A percentile compares a stretch with the other conserved stretches of the same genome.
Evolutionary conservation across 1,140 invertebrate genomes (phyloP).

Genomic region (Drosophila seguyi): DNA sequence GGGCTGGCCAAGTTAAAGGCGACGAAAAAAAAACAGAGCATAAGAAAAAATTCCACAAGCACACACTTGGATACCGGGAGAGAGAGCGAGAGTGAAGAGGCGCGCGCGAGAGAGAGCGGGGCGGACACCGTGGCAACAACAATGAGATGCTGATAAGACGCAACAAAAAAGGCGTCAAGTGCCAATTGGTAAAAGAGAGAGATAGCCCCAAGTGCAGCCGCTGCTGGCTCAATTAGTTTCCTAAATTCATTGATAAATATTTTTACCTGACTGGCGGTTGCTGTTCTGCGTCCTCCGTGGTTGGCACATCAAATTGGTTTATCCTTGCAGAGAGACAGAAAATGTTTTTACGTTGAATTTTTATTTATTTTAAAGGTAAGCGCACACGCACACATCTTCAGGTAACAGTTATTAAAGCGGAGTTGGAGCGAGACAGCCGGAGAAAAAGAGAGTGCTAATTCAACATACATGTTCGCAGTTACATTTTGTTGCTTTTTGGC

Average conservation of each 20-base stretch:
- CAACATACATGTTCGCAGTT: conserved; percentile 10
- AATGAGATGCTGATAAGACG: conserved; percentile 33
- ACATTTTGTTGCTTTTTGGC: conserved; percentile 19
- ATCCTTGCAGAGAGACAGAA: conserved; percentile 12
- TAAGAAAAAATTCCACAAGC: conserved; percentile 24
- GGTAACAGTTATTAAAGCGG: conserved; percentile 35
- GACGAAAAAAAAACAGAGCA: conserved; percentile 14
- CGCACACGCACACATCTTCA: conserved; percentile 13
- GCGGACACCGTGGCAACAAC: conserved; percentile 19
- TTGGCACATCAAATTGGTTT: conserved; percentile 6
- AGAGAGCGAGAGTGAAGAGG: conserved; percentile 3
- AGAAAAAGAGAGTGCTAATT: conserved; percentile 29
- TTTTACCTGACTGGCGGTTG: conserved; percentile 10
- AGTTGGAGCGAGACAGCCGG: conserved; percentile 11
- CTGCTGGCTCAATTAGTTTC: conserved; percentile 25
- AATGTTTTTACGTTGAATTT: too few relatives aligned
- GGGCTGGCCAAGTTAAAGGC: conserved; percentile 27
- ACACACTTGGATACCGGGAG: conserved; percentile 2
- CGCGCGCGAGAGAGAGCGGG: conserved; percentile 5
- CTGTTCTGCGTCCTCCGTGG: conserved; percentile 1
- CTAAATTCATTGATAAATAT: conserved; percentile 7
- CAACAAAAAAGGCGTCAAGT: conserved; percentile 22
- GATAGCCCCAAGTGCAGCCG: conserved; percentile 7
- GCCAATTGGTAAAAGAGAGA: conserved; percentile 8
- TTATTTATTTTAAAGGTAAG: conserved; percentile 8